Conservation (phyloP, 2,888 invertebrate genomes). For the Cryptosula pallasiana region DNA sequence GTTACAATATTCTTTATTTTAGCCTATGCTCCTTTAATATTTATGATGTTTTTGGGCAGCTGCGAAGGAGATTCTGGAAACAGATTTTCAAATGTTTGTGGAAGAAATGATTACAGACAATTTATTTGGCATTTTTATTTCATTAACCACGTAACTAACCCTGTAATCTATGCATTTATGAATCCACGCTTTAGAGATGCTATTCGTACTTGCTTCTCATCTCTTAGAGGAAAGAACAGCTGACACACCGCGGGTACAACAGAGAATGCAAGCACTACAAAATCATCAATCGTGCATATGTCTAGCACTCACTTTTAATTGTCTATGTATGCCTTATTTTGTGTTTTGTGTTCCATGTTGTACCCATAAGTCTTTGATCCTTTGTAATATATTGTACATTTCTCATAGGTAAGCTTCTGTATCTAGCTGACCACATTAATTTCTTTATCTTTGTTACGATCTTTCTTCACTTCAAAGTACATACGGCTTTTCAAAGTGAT, state of each 20-base stretch:
- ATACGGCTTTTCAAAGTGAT: too few relatives aligned
- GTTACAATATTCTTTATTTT: slow-evolving; percentile 38
- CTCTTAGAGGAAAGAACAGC: not conserved
- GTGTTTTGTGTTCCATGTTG: too few relatives aligned
- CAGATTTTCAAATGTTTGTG: not conserved
- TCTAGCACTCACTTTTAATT: too few relatives aligned
- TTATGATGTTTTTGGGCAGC: slow-evolving; percentile 30
- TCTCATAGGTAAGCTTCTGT: too few relatives aligned
- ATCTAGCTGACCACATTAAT: too few relatives aligned
- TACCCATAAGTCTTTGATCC: too few relatives aligned
- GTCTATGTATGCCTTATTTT: too few relatives aligned
- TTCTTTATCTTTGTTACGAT: too few relatives aligned
- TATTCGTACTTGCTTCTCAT: not conserved
- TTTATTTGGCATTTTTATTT: slow-evolving; percentile 37
- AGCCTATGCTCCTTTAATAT: slow-evolving; percentile 38
- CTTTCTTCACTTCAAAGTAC: too few relatives aligned
- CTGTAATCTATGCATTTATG: slow-evolving; percentile 42
- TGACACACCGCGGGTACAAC: not conserved
- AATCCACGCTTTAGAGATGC: slow-evolving; percentile 33
- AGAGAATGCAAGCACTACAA: not conserved
- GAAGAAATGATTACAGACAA: slow-evolving; percentile 22
- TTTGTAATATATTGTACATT: too few relatives aligned
- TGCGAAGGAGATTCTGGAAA: slow-evolving; percentile 10
- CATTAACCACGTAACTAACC: slow-evolving; percentile 40
- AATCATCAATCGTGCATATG: not conserved